Base-by-base conservation (phyloP, 2,113 vertebrate genomes). In the Apodemus sylvaticus region DNA sequence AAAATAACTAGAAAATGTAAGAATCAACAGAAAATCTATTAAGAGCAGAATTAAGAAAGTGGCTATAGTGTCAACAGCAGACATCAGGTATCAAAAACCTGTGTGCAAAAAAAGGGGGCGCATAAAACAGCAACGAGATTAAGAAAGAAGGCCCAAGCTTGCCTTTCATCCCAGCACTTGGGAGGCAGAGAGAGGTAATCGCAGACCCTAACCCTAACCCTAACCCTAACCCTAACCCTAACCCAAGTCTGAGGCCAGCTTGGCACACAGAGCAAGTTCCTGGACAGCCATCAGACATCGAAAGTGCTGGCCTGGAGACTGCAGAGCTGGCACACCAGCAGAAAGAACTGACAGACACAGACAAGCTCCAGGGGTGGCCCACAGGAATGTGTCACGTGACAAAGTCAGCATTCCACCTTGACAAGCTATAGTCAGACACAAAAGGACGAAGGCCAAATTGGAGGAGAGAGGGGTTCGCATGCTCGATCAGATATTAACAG, bases 21-120 rank as follows among this genome's bases (percentile, higher is more conserved):
- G n/a, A 53, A 92, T 76, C 73, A 78, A 96, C 53, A 89, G 91
- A 76, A 93, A 86, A 76, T 42, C 45, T n/a, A 62, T 4, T 74
- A 51, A 93, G 24, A 86, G 51, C 42, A 74, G 45, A 66, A 93
- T 58, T 93, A 53, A 82, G 36, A 73, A 73, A 82, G n/a, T 39
- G 9, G 13, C 62, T 74, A 55, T n/a, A 36, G 53, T 70, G 82
- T 39, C 68, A 90, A 92, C 2, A 92, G 70, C 19, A 34, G 62
- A 64, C 16, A 86, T 58, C 13, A 62, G 34, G 68, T 58, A 45
- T 39, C 53, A 66, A 79, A 48, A 45, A 68, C 7, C 73, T 92
- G 55, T n/a, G 92, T 6, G 60, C 48, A 77, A 62, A 58, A 51
- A 79, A n/a, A n/a, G 60, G 16, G 7, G 14, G 77, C 77, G 70